Evolutionary conservation across 2,888 invertebrate species (phyloP).

Genomic region (Epinotia brunnichana): DNA sequence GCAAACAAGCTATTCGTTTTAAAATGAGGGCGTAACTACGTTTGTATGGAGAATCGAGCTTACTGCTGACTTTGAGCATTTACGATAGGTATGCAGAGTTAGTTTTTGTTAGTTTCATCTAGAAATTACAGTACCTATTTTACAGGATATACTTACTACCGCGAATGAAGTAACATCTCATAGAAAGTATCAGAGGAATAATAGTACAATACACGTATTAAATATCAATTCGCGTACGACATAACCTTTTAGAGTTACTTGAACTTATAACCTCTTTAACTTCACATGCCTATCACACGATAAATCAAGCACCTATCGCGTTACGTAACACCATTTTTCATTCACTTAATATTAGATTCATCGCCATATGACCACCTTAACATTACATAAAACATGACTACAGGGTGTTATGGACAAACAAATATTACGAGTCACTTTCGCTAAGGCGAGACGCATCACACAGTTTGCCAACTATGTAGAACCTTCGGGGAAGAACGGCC

Average conservation of each 20-base stretch:
- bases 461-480: slow-evolving; percentile 27
- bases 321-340: slow-evolving; percentile 23
- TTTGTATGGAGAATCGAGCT: too few relatives aligned
- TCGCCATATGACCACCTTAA: slow-evolving; percentile 27
- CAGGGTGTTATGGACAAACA: slow-evolving; percentile 36
- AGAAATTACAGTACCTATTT: too few relatives aligned
- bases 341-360: slow-evolving; percentile 20
- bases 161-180: neutral
- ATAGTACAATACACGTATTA: neutral
- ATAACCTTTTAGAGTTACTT: neutral
- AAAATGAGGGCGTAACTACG: too few relatives aligned
- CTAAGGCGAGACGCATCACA: slow-evolving; percentile 38
- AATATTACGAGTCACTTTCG: slow-evolving; percentile 42
- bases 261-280: slow-evolving; percentile 17
- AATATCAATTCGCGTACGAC: slow-evolving; percentile 2
- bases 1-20: too few relatives aligned
- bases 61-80: neutral
- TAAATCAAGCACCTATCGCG: slow-evolving; percentile 9
- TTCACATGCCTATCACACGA: slow-evolving; percentile 23
- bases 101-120: neutral
- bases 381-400: slow-evolving; percentile 23
- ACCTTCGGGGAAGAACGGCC: neutral
- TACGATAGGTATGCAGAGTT: neutral
- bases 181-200: neutral
- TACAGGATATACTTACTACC: too few relatives aligned